Base-by-base conservation (phyloP, 2,797 vertebrate genomes). In the Falco peregrinus region DNA sequence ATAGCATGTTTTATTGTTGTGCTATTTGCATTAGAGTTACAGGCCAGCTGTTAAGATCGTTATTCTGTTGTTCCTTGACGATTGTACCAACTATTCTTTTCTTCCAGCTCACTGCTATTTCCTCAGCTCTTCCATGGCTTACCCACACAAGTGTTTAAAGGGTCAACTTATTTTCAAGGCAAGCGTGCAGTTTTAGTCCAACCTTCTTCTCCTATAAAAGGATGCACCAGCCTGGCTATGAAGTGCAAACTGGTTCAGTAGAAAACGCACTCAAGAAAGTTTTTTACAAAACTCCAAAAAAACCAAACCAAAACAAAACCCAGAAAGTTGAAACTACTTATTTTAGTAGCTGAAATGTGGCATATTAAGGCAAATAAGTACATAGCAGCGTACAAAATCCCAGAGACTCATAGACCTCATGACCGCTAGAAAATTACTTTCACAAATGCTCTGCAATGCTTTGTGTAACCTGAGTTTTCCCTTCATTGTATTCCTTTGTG, bases 391-490 rank as follows among this genome's bases (percentile, higher is more conserved):
- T 28, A 48, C 25, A 67, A 84, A 94, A 89, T 67, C 69, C 43
- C 89, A 92, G 79, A 45, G 78, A 79, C 61, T 79, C 43, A 1
- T 18, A 45, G 82, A 68, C 43, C 33, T 85, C 37, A 33, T 18
- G 56, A 41, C 33, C 4, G 4, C 37, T 90, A 84, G 93, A 80
- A 78, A 92, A 92, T 94, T 2, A 79, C 64, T 97, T 89, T 93
- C 59, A 83, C 86, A 82, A 82, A 90, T 90, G 85, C 88, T 96
- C 79, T 45, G 29, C 82, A 70, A 60, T 0, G 47, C 92, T 92
- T 96, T 95, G 80, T 90, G 89, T 71, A 92, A 95, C 88, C 81
- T 61, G 81, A 95, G 77, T 76, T 94, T 96, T 93, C 87, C 89
- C 83, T 91, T 92, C 85, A 53, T 76, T 90, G 51, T 90, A 69